Evolutionary conservation across 2,888 invertebrate genomes (phyloP).

Genomic region (Melieria omissa): DNA sequence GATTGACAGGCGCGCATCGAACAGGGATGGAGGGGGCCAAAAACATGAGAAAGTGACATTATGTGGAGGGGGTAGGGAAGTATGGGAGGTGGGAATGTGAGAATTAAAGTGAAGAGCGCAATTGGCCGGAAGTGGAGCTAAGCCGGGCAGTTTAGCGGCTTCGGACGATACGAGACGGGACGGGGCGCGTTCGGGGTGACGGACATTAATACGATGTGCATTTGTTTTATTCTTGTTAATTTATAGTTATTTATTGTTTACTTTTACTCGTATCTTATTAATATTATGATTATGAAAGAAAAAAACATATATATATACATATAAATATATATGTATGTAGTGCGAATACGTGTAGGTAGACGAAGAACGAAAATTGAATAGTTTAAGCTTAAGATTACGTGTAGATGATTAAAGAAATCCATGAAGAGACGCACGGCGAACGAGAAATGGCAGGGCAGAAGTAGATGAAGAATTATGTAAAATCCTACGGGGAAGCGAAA

Average conservation of each 20-base stretch:
- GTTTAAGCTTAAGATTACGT: slow-evolving; percentile 7
- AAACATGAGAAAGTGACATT: slow-evolving; percentile 26
- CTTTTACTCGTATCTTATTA: slow-evolving; percentile 19
- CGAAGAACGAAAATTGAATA: slow-evolving; percentile 1
- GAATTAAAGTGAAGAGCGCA: not conserved
- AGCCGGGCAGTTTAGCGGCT: not conserved
- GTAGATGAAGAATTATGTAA: not conserved
- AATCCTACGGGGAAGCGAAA: not conserved
- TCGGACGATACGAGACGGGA: not conserved
- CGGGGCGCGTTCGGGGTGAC: not conserved
- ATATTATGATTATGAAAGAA: not conserved
- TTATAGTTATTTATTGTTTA: slow-evolving; percentile 33
- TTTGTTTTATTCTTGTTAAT: slow-evolving; percentile 45
- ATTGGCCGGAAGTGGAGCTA: slow-evolving; percentile 14
- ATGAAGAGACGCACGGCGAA: not conserved
- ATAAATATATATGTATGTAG: not conserved
- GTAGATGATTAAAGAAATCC: not conserved
- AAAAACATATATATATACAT: slow-evolving; percentile 1
- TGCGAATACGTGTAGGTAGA: slow-evolving; percentile 8
- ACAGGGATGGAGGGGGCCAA: slow-evolving; percentile 1
- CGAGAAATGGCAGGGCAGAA: not conserved
- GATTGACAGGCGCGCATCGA: slow-evolving; percentile 49
- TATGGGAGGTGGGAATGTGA: not conserved
- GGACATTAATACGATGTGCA: slow-evolving; percentile 41
- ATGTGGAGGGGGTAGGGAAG: not conserved